phyloP scores from a whole-genome alignment of 2,113 vertebrate species.

The Pomatorhinus ruficollis region DNA sequence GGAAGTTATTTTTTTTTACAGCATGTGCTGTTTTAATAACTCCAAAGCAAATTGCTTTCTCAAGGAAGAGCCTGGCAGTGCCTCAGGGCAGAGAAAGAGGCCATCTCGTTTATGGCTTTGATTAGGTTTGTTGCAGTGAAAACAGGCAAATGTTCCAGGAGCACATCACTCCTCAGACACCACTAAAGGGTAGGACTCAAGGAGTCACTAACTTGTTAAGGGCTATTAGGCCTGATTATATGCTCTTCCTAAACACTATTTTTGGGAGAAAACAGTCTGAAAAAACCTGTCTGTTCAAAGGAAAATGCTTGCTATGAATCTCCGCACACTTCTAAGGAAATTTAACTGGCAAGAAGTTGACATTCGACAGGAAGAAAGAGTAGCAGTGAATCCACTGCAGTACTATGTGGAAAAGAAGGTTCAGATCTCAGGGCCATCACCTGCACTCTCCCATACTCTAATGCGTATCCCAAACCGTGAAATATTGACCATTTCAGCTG shows the following conservation, averaged over 20 bases:
- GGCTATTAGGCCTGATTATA: not conserved
- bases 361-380: not conserved
- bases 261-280: not conserved
- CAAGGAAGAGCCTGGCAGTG: not conserved
- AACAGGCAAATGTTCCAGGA: not conserved
- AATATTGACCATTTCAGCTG: not conserved
- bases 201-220: not conserved
- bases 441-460: not conserved
- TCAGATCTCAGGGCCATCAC: not conserved
- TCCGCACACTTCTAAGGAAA: not conserved
- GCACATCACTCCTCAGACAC: not conserved
- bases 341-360: not conserved
- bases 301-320: not conserved
- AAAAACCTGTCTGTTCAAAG: not conserved
- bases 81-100: not conserved
- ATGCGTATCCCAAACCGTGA: not conserved
- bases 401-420: not conserved
- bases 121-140: not conserved
- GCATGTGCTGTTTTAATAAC: not conserved
- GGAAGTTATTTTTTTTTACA: not conserved
- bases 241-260: not conserved
- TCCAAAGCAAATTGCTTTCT: constrained; percentile 15
- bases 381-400: not conserved
- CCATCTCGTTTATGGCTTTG: not conserved
- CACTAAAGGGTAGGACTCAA: not conserved